Evolutionary conservation across 2,797 vertebrate species (phyloP), one percentile per base, ranked within the genome.

Genomic region (Prunella strophiata): DNA sequence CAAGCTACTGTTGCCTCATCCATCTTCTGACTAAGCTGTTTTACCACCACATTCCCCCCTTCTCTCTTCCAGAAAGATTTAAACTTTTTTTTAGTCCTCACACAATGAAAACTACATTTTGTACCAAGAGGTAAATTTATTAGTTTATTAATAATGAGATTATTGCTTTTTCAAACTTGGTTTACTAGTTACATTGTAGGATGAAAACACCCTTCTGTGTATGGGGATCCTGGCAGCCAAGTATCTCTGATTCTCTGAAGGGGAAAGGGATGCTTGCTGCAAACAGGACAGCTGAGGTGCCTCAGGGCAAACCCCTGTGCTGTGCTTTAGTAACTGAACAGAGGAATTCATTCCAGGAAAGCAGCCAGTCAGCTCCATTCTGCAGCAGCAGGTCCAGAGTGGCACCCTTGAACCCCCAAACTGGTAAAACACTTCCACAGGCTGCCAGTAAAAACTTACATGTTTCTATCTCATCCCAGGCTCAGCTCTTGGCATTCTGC

Each of bases 21-120:
- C 75, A 88, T 92, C 93, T 94, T 92, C 72, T 85, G 91, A 94
- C 78, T 85, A 71, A 83, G 91, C 78, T 83, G 27, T 34, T 89
- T 66, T 67, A 82, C 40, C 55, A 63, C 40, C 8, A 13, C 3
- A 4, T 38, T 89, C 29, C 13, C 26, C 15, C 14, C 3, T 57
- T 59, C 79, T 54, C 30, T 81, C 77, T 52, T 57, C 22, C 34
- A 36, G 59, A 43, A 85, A 70, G 51, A 70, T 29, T 26, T 43
- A 43, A 72, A 38, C 30, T 9, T 40, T 70, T 52, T 84, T 87
- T 81, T 13, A 87, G 29, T 43, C 50, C 32, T 72, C 72, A 30
- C 14, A 15, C 18, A 55, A 52, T 0, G 2, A 67, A 43, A 65
- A n/a, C 21, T 36, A 50, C 20, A 38, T 45, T 72, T 72, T 50